phyloP scores from a whole-genome alignment of 2,113 vertebrate species.

The Pogona vitticeps region DNA sequence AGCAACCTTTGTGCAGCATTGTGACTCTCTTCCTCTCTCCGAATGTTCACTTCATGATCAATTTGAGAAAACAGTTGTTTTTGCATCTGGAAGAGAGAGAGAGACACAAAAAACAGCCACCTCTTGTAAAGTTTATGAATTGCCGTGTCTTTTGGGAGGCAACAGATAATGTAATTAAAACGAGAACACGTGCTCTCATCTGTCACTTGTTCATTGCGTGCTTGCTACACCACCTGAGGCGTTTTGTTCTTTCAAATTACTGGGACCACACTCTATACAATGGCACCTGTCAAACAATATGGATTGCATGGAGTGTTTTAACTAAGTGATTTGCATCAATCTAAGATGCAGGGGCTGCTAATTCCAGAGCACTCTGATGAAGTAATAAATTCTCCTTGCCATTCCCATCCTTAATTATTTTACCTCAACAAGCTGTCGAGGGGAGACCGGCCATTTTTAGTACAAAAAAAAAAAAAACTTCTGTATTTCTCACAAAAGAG shows the following conservation, averaged over 20 bases:
- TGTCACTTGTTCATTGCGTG: slow-evolving; percentile 22
- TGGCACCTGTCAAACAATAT: slow-evolving; percentile 25
- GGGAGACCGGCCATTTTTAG: not conserved
- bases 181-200: not conserved
- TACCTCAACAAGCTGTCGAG: not conserved
- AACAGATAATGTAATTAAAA: slow-evolving; percentile 33
- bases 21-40: not conserved
- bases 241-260: slow-evolving; percentile 38
- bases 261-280: slow-evolving; percentile 3
- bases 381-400: slow-evolving; percentile 20
- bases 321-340: slow-evolving; percentile 9
- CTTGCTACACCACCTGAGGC: slow-evolving; percentile 15
- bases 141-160: slow-evolving; percentile 19
- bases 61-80: not conserved
- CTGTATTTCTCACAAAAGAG: not conserved
- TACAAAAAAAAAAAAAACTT: not conserved
- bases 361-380: slow-evolving; percentile 2
- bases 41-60: not conserved
- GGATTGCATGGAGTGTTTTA: slow-evolving; percentile 10
- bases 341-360: slow-evolving; percentile 3
- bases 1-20: no score
- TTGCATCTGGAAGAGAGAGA: not conserved
- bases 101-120: not conserved
- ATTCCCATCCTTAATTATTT: slow-evolving; percentile 1
- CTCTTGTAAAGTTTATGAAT: slow-evolving; percentile 31